phyloP scores from a whole-genome alignment of 2,888 invertebrate species.

The Dione vanillae region DNA sequence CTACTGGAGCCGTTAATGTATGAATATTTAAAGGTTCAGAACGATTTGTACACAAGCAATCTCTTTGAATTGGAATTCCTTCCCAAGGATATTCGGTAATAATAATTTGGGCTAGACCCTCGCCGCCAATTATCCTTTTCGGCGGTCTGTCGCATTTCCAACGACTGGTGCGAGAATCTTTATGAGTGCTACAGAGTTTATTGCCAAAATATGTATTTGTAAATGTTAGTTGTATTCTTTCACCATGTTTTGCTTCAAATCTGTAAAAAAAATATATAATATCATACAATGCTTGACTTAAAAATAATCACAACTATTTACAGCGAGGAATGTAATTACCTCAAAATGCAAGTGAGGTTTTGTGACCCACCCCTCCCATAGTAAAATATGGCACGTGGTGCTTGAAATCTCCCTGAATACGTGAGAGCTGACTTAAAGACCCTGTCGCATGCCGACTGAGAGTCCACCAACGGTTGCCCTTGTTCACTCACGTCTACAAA shows the following conservation, averaged over 20 bases:
- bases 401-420: constrained; percentile 87
- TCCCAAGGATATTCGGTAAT: constrained; percentile 89
- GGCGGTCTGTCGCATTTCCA: constrained; percentile 87
- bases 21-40: constrained; percentile 86
- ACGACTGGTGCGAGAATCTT: constrained; percentile 87
- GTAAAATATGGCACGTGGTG: constrained; percentile 91
- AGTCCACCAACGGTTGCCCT: constrained; percentile 84
- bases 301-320: not conserved
- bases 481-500: constrained; percentile 91
- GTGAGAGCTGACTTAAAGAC: constrained; percentile 83
- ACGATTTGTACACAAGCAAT: constrained; percentile 89
- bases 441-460: constrained; percentile 86
- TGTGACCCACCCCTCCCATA: constrained; percentile 92
- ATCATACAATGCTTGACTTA: not conserved
- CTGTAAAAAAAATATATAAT: constrained; percentile 55
- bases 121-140: constrained; percentile 74
- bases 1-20: constrained; percentile 87
- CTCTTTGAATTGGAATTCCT: constrained; percentile 87
- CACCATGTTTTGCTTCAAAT: constrained; percentile 88
- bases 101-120: constrained; percentile 85
- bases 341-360: constrained; percentile 89
- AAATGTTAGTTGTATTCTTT: constrained; percentile 88
- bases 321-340: constrained; percentile 61
- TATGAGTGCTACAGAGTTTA: constrained; percentile 86
- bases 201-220: constrained; percentile 88